Conservation (phyloP, 2,888 invertebrate genomes). For the Hyalella azteca region DNA sequence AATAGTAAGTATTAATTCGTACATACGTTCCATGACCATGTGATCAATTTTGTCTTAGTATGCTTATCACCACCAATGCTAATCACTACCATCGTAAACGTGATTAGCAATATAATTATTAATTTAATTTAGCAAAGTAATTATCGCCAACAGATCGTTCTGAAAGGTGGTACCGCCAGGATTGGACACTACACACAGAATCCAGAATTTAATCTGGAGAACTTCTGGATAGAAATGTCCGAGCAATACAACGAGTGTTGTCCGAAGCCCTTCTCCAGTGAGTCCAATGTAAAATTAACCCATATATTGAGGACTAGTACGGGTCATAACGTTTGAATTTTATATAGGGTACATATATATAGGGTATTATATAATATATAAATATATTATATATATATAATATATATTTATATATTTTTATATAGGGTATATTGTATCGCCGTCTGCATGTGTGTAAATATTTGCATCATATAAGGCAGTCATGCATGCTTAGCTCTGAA, state of each 20-base stretch:
- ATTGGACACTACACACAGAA: conserved; percentile 41
- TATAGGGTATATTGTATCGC: background rate
- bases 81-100: background rate
- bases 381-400: background rate
- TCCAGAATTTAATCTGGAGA: conserved; percentile 47
- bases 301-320: background rate
- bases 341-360: background rate
- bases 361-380: background rate
- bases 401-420: background rate
- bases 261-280: conserved; percentile 42
- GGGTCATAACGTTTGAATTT: no score
- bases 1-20: no score
- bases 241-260: conserved; percentile 42
- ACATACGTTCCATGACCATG: no score
- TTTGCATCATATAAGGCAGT: background rate
- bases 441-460: background rate
- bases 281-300: background rate
- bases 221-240: conserved; percentile 38
- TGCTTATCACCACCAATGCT: no score
- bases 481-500: background rate
- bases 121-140: background rate
- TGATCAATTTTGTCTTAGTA: no score
- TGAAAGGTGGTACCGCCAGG: conserved; percentile 29
- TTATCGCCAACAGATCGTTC: conserved; percentile 15
- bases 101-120: background rate